Base-by-base conservation (phyloP, 2,113 vertebrate genomes). In the Hemicordylus capensis region DNA sequence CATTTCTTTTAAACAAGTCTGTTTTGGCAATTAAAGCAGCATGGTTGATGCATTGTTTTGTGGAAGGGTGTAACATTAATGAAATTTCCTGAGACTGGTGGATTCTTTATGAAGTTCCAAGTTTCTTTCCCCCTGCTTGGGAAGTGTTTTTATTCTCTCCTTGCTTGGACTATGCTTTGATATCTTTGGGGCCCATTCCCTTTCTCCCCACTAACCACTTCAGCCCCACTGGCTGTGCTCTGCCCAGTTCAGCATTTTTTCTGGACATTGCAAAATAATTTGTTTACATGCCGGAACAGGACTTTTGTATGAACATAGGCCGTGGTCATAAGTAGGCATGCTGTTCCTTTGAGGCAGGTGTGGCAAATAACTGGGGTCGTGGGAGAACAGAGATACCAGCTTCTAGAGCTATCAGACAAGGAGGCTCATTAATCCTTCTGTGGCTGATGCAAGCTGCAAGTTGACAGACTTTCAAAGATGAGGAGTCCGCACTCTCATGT, bases 1-100 rank as follows among this genome's bases (percentile, higher is more conserved):
- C 9, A 70, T 26, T 79, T 46, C 66, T 70, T 85, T 79, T 61
- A 61, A 79, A 85, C 63, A 78, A 85, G 61, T 79, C 76, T 85
- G 76, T 31, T 72, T 79, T 79, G 76, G 84, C 76, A 79, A 61
- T 85, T 79, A 85, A 72, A 79, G 34, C 76, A 79, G 84, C 42
- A 31, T 14, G 54, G 76, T 85, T 48, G 39, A 42, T 61, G 64
- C 84, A 85, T 85, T 85, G 84, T 85, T 79, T 85, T 85, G 84
- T 85, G 66, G 54, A 78, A 85, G 84, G 84, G 76, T 79, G 84
- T 85, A 85, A n/a, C 84, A 48, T 70, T 72, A 72, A 72, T 72
- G 54, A 79, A 42, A 85, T 66, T 85, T 85, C 84, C 84, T 85
- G 84, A 66, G 39, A 66, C 56, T 79, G 67, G 64, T 61, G n/a